Evolutionary conservation across 2,797 vertebrate species (phyloP).

Genomic region (Tolypeutes matacus): DNA sequence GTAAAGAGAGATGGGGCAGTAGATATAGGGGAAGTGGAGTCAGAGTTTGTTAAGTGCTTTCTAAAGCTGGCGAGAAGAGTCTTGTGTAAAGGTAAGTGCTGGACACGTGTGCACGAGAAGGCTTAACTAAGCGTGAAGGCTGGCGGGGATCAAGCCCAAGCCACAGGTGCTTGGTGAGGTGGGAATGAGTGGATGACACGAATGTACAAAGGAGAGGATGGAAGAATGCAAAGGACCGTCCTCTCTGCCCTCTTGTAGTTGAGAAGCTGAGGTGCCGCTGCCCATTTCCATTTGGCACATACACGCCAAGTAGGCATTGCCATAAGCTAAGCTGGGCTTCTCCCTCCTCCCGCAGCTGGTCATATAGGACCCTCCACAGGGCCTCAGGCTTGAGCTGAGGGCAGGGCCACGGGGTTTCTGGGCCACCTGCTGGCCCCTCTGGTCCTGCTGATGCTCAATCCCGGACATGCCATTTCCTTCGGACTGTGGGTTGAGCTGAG

Average conservation of each 20-base stretch:
- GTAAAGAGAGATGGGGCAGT: background rate
- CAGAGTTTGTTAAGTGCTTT: too few species aligned
- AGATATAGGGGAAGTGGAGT: too few species aligned
- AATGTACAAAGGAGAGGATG: background rate
- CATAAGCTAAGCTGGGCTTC: background rate
- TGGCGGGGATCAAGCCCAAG: background rate
- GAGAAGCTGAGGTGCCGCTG: background rate
- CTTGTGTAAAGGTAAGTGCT: background rate
- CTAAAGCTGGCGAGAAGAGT: background rate
- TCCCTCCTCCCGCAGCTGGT: background rate
- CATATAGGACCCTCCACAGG: background rate
- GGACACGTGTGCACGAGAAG: background rate
- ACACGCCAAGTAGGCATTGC: background rate
- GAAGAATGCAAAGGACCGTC: background rate
- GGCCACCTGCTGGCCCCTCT: background rate
- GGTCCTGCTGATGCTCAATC: background rate
- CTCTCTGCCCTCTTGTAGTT: background rate
- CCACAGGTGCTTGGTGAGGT: background rate
- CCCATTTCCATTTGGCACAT: too few species aligned
- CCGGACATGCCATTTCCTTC: accelerated
- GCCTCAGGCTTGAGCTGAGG: background rate
- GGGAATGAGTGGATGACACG: background rate
- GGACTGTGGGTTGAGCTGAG: background rate
- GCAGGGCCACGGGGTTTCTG: background rate
- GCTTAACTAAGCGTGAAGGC: background rate